Conservation (phyloP, 2,113 vertebrate species). For the Delphinapterus leucas region DNA sequence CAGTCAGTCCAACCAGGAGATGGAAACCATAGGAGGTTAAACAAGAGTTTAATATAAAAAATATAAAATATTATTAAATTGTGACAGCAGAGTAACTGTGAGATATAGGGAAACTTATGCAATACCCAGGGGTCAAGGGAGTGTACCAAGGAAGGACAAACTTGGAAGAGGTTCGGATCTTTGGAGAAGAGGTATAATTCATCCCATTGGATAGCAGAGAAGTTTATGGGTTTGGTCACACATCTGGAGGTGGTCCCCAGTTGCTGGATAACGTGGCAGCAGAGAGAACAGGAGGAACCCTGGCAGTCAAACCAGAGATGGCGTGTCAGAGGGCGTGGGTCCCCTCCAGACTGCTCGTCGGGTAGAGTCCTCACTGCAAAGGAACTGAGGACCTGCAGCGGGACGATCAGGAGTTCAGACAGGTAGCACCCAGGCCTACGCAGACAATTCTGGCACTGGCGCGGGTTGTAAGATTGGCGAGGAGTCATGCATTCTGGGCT, state of each 20-base stretch:
- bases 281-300: neutral
- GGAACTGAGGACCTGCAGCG: neutral
- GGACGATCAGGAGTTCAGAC: neutral
- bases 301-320: neutral
- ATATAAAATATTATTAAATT: neutral
- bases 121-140: neutral
- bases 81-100: neutral
- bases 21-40: neutral
- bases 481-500: neutral
- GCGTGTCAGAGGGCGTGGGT: neutral
- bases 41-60: conserved; percentile 1
- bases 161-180: neutral
- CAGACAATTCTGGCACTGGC: neutral
- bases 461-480: neutral
- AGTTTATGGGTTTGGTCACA: neutral
- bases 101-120: neutral
- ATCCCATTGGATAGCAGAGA: neutral
- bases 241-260: fast-evolving
- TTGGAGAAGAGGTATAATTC: neutral
- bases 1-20: neutral
- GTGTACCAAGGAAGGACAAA: neutral
- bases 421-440: neutral
- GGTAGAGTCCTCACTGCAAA: neutral
- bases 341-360: neutral
- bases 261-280: neutral